A percentile compares a stretch with the other conserved stretches of the same genome.
Evolutionary conservation across 2,113 vertebrate genomes (phyloP).

Genomic region (Heterochromis multidens): DNA sequence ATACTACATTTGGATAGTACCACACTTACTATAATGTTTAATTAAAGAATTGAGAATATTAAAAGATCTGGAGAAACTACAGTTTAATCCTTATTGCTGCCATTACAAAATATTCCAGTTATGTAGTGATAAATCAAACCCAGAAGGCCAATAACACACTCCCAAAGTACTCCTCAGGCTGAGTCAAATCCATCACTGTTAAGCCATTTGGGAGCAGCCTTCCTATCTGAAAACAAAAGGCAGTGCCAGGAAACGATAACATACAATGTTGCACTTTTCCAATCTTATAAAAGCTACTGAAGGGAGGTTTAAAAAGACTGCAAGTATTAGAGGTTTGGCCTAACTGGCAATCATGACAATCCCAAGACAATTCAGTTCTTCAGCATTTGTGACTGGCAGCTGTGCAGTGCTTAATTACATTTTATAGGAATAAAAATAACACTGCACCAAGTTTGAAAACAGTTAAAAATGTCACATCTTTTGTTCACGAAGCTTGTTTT

Average conservation of each 20-base stretch:
- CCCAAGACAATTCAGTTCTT: background rate
- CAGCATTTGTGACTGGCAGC: background rate
- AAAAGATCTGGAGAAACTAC: background rate
- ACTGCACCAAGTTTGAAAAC: background rate
- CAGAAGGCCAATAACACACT: background rate
- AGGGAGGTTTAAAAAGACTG: background rate
- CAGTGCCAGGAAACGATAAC: background rate
- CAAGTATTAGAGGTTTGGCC: background rate
- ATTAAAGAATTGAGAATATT: background rate
- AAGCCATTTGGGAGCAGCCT: background rate
- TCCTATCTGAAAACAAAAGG: background rate
- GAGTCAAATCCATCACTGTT: constrained; percentile 1
- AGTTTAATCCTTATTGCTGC: background rate
- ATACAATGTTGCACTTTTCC: background rate
- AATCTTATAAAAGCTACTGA: background rate
- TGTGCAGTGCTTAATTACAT: background rate
- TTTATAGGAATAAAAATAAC: background rate
- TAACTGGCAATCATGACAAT: background rate
- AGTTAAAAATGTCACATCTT: background rate
- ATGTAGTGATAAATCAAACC: background rate
- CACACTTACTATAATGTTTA: background rate
- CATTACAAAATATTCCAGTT: background rate
- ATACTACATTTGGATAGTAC: background rate
- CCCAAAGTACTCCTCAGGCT: background rate
- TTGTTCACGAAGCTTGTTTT: background rate